Evolutionary conservation across 2,888 invertebrate species (phyloP), one percentile per base, ranked within the genome.

Genomic region (Cataglyphis rosenhaueri): DNA sequence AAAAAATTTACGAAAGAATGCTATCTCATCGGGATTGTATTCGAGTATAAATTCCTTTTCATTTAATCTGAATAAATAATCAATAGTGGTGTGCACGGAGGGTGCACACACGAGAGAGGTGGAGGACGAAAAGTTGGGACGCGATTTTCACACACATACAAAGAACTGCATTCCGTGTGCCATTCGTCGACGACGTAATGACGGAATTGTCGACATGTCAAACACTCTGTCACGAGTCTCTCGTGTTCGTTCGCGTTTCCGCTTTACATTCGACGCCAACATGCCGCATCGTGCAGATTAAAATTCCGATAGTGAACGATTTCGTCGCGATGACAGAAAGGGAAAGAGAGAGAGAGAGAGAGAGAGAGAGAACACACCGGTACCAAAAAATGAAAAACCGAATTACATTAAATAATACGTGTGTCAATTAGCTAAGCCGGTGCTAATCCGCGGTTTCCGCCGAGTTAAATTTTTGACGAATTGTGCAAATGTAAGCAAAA

Each of bases 61-160:
- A 76, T 76, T 75, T 76, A 76, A 76, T 66, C 52, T 52, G 76
- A 76, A 76, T 76, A 76, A 76, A 76, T 76, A 68, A 76, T 76
- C 76, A 38, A 55, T 52, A 35, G 10, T 25, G 35, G 21, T 21
- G 15, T 21, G 38, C 35, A 15, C 38, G 38, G 64, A 21, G n/a
- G 55, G 38, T 75, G 21, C 65, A 48, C 25, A 21, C 15, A 29
- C 18, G 12, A n/a, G n/a, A 1, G 6, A 35, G 18, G 18, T 4
- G 4, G 10, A 21, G n/a, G 6, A 15, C 21, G 44, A 68, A 74
- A 76, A 76, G 76, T 52, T 66, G 29, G 68, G 66, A 25, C 25
- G 21, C 52, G 66, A 52, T 76, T 76, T 76, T 68, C 66, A n/a
- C 48, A 55, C 38, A 25, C 25, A 9, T 21, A 21, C 6, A 64